These are phyloP conservation scores for Lycaon pictus DNA, from an alignment of 2,113 vertebrate genomes.

Conservation along the genomic window DNA sequence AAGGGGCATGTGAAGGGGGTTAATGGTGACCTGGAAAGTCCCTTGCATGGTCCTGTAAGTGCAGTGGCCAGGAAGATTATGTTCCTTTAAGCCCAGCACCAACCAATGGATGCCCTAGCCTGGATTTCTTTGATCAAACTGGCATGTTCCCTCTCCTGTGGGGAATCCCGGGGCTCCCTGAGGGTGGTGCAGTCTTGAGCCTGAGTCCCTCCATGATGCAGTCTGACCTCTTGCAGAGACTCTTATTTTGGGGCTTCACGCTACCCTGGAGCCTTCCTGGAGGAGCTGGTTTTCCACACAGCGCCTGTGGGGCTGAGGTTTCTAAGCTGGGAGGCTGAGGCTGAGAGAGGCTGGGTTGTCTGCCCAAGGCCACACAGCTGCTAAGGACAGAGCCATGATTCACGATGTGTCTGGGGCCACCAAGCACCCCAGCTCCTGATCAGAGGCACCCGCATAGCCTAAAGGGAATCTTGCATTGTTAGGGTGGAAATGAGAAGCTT, in stretches of 20 bases:
- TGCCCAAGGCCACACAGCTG: not conserved
- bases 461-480: not conserved
- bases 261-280: not conserved
- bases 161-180: not conserved
- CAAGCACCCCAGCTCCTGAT: not conserved
- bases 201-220: rapidly evolving
- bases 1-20: not conserved
- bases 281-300: not conserved
- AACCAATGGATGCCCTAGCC: not conserved
- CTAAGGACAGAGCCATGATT: not conserved
- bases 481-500: not conserved
- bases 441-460: not conserved
- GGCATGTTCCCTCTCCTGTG: too few species aligned
- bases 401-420: not conserved
- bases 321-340: not conserved
- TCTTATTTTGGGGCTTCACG: not conserved
- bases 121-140: not conserved
- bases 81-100: not conserved
- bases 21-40: not conserved
- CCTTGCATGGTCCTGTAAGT: not conserved
- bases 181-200: not conserved
- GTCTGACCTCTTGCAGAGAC: not conserved
- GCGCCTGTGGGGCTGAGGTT: not conserved
- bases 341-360: not conserved
- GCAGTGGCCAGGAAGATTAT: not conserved